Percentiles rank a stretch among this genome's conserved stretches.
Evolutionary conservation across 2,113 vertebrate genomes (phyloP).

Genomic region (Hylia prasina): DNA sequence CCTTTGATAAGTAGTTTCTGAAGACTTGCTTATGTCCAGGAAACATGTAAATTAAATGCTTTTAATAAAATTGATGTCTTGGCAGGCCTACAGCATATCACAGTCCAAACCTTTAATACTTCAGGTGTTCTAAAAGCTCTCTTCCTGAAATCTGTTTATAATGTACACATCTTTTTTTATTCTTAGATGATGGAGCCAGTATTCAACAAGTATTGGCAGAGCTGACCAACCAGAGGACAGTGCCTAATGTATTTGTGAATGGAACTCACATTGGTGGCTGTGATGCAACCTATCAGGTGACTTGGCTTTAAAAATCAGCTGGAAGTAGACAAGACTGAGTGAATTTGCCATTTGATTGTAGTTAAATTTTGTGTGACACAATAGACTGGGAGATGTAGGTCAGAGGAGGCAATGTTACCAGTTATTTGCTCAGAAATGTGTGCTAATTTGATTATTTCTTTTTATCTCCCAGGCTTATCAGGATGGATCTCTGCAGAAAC

Average conservation of each 20-base stretch:
- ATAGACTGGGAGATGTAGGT: neutral
- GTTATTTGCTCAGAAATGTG: neutral
- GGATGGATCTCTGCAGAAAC: constrained; percentile 83
- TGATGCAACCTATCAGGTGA: constrained; percentile 88
- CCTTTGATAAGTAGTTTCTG: neutral
- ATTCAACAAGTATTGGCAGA: constrained; percentile 87
- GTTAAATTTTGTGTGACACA: neutral
- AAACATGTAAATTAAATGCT: neutral
- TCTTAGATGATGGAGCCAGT: constrained; percentile 81
- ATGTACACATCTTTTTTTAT: neutral
- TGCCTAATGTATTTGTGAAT: constrained; percentile 94
- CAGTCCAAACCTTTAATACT: neutral
- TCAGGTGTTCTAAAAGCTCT: neutral
- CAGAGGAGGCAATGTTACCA: neutral
- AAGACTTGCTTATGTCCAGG: neutral
- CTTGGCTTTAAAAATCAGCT: neutral
- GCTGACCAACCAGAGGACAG: constrained; percentile 89
- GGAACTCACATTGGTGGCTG: constrained; percentile 90
- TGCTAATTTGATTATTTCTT: neutral
- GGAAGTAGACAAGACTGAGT: neutral
- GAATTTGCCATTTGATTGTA: neutral
- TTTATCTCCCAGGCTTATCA: constrained; percentile 78
- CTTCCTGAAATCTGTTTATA: neutral
- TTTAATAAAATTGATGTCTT: neutral
- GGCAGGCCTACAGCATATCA: neutral